Conservation (phyloP, 1,140 invertebrate genomes). For the Camponotus vicinus region DNA sequence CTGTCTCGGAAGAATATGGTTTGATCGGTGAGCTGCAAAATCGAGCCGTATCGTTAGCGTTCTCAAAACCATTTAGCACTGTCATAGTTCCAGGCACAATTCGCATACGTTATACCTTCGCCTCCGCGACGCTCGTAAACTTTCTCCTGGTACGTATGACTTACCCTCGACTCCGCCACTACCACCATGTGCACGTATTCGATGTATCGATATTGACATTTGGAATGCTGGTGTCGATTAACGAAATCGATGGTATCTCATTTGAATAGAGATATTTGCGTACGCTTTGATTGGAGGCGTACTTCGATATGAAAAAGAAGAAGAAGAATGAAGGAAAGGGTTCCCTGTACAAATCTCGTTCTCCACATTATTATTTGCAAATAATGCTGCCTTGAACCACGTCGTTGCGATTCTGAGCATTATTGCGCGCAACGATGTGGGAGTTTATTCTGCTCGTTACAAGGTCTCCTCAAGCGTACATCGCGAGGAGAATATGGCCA, state of each 20-base stretch:
- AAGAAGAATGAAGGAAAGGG: conserved; percentile 24
- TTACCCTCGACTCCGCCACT: conserved; percentile 25
- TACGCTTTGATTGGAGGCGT: conserved; percentile 41
- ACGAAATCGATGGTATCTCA: conserved; percentile 69
- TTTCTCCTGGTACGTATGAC: conserved; percentile 65
- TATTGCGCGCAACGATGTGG: conserved; percentile 24
- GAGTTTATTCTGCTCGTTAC: conserved; percentile 47
- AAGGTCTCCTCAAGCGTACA: conserved; percentile 45
- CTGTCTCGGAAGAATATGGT: conserved; percentile 33
- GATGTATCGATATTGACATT: conserved; percentile 71
- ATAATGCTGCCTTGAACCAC: conserved; percentile 36
- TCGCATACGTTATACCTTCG: conserved; percentile 47
- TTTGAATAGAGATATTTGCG: background rate
- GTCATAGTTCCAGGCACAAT: conserved; percentile 55
- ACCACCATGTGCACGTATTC: background rate
- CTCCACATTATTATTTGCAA: conserved; percentile 23
- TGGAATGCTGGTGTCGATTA: conserved; percentile 77
- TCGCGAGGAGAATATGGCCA: conserved; percentile 14
- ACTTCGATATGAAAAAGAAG: conserved; percentile 7
- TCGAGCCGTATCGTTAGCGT: conserved; percentile 62
- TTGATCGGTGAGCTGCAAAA: conserved; percentile 67
- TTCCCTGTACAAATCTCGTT: background rate
- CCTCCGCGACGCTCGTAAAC: conserved; percentile 61
- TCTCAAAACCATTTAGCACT: conserved; percentile 73
- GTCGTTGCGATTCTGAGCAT: conserved; percentile 21